Evolutionary conservation across 2,888 invertebrate species (phyloP).

Genomic region (Nomada hirtipes): DNA sequence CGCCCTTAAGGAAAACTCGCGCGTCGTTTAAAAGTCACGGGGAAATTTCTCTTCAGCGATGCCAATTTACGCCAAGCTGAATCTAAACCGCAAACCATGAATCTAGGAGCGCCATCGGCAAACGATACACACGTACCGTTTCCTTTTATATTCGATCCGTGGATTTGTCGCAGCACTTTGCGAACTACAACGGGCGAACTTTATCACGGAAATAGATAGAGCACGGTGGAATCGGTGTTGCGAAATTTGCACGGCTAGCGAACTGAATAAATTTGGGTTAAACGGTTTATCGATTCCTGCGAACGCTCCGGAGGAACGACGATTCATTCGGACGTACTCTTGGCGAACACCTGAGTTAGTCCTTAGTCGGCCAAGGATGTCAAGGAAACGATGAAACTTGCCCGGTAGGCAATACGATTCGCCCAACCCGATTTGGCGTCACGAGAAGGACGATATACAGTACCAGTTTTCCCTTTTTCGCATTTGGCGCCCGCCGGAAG

Average conservation of each 20-base stretch:
- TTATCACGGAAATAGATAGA: constrained; percentile 1
- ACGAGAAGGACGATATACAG: not conserved
- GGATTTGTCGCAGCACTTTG: too few species aligned
- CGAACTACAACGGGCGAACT: not conserved
- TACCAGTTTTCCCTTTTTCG: not conserved
- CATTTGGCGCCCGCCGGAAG: not conserved
- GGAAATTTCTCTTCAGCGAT: not conserved
- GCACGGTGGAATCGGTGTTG: not conserved
- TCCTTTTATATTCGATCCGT: too few species aligned
- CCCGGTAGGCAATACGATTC: constrained; percentile 27
- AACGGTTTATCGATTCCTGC: constrained; percentile 54
- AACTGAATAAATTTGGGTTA: constrained; percentile 51
- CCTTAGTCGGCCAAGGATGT: constrained; percentile 59
- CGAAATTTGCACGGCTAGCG: constrained; percentile 13
- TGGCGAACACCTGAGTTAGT: constrained; percentile 45
- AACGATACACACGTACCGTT: not conserved
- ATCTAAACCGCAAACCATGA: not conserved
- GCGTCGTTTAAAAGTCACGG: constrained; percentile 20
- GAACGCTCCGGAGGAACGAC: constrained; percentile 18
- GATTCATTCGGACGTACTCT: constrained; percentile 29
- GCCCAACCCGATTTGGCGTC: constrained; percentile 21
- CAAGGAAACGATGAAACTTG: constrained; percentile 54
- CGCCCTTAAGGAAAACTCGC: too few species aligned
- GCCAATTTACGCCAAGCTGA: not conserved
- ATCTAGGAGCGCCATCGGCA: not conserved